phyloP scores from a whole-genome alignment of 2,797 vertebrate species.

The Cheirogaleus major region DNA sequence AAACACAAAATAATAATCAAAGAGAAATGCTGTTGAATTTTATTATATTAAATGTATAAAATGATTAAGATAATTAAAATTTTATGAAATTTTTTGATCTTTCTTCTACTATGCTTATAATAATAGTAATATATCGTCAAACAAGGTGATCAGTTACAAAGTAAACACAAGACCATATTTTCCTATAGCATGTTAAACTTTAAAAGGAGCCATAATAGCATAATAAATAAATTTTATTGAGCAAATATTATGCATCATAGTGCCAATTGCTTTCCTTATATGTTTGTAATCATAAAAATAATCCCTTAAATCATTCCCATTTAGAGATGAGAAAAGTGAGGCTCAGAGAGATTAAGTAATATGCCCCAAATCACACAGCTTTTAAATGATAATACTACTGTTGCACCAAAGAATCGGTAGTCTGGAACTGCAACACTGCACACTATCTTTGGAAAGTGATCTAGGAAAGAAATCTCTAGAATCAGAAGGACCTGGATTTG shows the following conservation, averaged over 20 bases:
- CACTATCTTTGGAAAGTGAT: neutral
- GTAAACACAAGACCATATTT: neutral
- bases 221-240: neutral
- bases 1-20: neutral
- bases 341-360: neutral
- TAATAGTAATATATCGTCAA: neutral
- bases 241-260: neutral
- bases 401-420: neutral
- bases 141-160: neutral
- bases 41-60: neutral
- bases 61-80: neutral
- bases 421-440: neutral
- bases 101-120: neutral
- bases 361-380: neutral
- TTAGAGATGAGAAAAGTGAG: neutral
- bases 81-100: neutral
- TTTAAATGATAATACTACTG: neutral
- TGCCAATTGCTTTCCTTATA: neutral
- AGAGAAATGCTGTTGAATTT: neutral
- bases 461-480: neutral
- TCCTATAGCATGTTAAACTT: neutral
- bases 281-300: neutral
- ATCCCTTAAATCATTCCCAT: neutral
- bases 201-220: neutral
- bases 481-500: neutral